Conservation (phyloP, 2,888 invertebrate species). For the Isoperla grammatica region DNA sequence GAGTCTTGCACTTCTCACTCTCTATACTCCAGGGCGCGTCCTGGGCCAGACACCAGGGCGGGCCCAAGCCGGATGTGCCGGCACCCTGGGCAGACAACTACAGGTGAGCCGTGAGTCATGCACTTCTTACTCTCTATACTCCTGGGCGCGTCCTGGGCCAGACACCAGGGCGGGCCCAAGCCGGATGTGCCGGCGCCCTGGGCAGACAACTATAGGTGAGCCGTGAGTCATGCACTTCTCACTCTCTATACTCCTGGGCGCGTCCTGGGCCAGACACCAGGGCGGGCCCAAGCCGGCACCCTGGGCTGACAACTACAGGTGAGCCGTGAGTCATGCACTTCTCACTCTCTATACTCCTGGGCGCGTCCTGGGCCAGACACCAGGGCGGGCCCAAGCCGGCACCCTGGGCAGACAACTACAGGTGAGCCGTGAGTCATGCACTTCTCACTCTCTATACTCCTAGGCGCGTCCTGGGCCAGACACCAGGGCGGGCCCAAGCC, state of each 20-base stretch:
- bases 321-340: neutral
- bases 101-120: slow-evolving; percentile 19
- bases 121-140: neutral
- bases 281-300: slow-evolving; percentile 21
- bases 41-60: slow-evolving; percentile 22
- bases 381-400: no score
- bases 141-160: neutral
- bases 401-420: slow-evolving; percentile 30
- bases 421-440: slow-evolving; percentile 18
- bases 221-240: neutral
- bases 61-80: slow-evolving; percentile 23
- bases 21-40: neutral
- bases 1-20: neutral
- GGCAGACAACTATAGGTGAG: slow-evolving; percentile 31
- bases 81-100: slow-evolving; percentile 30
- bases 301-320: slow-evolving; percentile 31
- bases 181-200: slow-evolving; percentile 26
- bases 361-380: slow-evolving; percentile 17
- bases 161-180: slow-evolving; percentile 23
- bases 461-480: slow-evolving; percentile 1
- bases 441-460: neutral
- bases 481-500: slow-evolving; percentile 23
- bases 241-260: neutral
- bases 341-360: no score
- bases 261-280: slow-evolving; percentile 21